A percentile compares a stretch with the other conserved stretches of the same genome.
Conservation (phyloP, 2,888 invertebrate species). For the Sarcophaga caerulescens region DNA sequence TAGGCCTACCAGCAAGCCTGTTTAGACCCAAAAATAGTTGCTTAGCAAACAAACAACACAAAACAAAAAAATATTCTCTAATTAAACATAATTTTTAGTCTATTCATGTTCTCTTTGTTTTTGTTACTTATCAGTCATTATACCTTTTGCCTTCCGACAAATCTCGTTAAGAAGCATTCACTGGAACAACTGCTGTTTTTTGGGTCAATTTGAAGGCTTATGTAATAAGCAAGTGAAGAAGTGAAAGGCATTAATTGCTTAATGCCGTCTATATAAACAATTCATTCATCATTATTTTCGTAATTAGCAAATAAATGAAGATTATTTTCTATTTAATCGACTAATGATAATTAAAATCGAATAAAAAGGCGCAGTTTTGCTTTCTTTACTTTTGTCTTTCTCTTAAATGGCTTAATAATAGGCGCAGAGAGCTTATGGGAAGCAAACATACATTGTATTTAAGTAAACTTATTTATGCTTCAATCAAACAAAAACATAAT, state of each 20-base stretch:
- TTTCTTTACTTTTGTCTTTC: too few relatives aligned
- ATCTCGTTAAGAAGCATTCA: not conserved
- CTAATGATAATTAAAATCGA: not conserved
- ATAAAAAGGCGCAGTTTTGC: too few relatives aligned
- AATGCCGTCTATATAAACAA: slow-evolving; percentile 17
- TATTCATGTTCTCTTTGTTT: not conserved
- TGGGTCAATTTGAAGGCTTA: not conserved
- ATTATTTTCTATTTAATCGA: not conserved
- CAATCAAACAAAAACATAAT: too few relatives aligned
- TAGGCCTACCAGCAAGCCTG: too few relatives aligned
- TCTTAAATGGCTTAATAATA: too few relatives aligned
- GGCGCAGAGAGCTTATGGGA: too few relatives aligned
- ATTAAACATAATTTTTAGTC: not conserved
- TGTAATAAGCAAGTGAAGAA: not conserved
- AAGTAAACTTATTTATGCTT: too few relatives aligned
- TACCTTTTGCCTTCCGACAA: not conserved
- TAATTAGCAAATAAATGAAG: slow-evolving; percentile 1
- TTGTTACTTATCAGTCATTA: not conserved
- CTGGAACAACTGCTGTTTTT: not conserved
- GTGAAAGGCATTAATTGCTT: slow-evolving; percentile 1
- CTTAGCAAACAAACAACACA: not conserved
- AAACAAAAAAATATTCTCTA: not conserved
- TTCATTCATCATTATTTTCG: slow-evolving; percentile 14
- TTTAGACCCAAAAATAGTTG: not conserved
- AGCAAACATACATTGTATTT: too few relatives aligned